Evolutionary conservation across 2,113 vertebrate species (phyloP).

Genomic region (Podarcis raffonei): DNA sequence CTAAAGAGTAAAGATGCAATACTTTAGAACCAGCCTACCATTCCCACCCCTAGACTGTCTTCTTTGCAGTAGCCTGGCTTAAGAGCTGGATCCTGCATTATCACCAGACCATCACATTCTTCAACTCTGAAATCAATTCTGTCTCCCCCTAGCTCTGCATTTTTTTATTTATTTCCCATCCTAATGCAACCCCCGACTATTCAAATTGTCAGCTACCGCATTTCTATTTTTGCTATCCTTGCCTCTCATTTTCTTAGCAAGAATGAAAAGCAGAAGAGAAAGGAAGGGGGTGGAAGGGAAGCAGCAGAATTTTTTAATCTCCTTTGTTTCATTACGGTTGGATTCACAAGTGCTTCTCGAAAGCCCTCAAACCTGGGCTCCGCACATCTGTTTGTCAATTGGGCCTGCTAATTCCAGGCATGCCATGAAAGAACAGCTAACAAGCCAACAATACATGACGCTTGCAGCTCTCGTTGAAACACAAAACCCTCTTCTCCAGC

Average conservation of each 20-base stretch:
- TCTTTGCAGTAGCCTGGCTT: background rate
- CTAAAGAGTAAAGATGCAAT: background rate
- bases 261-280: background rate
- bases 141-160: background rate
- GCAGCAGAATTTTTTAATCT: background rate
- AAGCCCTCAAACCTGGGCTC: background rate
- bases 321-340: background rate
- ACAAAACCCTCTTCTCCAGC: background rate
- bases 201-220: background rate
- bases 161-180: no score
- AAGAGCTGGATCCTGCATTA: background rate
- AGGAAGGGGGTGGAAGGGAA: background rate
- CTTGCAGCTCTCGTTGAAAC: background rate
- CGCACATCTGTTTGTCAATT: no score
- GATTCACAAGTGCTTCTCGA: background rate
- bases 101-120: slow-evolving; percentile 35
- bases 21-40: background rate
- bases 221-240: background rate
- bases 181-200: background rate
- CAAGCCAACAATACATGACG: background rate
- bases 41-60: background rate
- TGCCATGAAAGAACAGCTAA: background rate
- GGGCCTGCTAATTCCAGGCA: background rate
- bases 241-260: background rate
- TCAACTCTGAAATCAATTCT: background rate